phyloP scores from a whole-genome alignment of 2,888 invertebrate species.

The Sympetrum striolatum region DNA sequence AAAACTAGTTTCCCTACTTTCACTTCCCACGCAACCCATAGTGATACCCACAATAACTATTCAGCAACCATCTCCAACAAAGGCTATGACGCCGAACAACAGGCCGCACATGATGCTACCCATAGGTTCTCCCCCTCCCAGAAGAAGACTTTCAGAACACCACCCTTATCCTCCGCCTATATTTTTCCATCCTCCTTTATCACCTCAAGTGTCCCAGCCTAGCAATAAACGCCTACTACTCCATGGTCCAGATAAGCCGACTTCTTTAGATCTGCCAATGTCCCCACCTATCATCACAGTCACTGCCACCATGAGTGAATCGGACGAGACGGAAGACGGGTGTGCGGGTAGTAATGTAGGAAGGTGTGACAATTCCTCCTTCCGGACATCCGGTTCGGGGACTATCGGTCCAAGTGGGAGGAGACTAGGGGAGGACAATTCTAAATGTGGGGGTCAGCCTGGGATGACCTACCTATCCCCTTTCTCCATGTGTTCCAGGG shows the following conservation, averaged over 20 bases:
- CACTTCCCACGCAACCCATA: slow-evolving; percentile 62
- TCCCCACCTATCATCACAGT: slow-evolving; percentile 71
- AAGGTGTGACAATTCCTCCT: slow-evolving; percentile 10
- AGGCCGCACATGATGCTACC: slow-evolving; percentile 18
- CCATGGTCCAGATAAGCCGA: slow-evolving; percentile 70
- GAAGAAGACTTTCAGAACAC: slow-evolving; percentile 55
- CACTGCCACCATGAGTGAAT: slow-evolving; percentile 77
- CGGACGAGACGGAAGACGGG: slow-evolving; percentile 69
- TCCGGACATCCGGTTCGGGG: slow-evolving; percentile 47
- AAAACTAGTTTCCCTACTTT: slow-evolving; percentile 47
- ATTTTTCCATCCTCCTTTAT: slow-evolving; percentile 51
- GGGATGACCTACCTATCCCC: slow-evolving; percentile 79
- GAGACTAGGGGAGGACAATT: slow-evolving; percentile 55
- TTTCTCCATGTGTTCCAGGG: slow-evolving; percentile 74
- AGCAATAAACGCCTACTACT: slow-evolving; percentile 57
- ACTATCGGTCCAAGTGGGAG: slow-evolving; percentile 58
- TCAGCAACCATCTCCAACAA: slow-evolving; percentile 74
- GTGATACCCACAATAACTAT: slow-evolving; percentile 71
- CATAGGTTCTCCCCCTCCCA: slow-evolving; percentile 66
- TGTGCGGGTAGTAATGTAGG: slow-evolving; percentile 54
- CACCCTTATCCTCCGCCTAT: slow-evolving; percentile 7
- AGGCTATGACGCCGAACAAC: slow-evolving; percentile 59
- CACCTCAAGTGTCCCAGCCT: slow-evolving; percentile 56
- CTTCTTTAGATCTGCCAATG: slow-evolving; percentile 68
- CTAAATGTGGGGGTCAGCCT: slow-evolving; percentile 46